phyloP scores from a whole-genome alignment of 2,888 invertebrate species.

The Agrotis segetum region DNA sequence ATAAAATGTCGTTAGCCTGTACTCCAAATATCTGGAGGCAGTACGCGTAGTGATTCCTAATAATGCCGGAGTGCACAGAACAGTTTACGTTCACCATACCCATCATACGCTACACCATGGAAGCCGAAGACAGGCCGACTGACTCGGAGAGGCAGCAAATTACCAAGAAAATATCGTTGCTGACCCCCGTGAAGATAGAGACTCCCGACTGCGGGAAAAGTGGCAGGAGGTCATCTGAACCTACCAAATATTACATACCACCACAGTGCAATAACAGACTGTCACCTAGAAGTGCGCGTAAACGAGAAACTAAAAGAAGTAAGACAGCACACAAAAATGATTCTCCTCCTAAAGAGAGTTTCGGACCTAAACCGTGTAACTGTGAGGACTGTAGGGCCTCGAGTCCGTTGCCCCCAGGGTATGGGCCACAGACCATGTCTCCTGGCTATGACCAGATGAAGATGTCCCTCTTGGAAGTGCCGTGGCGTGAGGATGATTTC shows the following conservation, averaged over 20 bases:
- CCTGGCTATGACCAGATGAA: constrained; percentile 96
- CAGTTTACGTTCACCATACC: constrained; percentile 86
- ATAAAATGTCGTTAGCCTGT: constrained; percentile 77
- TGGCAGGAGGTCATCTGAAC: constrained; percentile 84
- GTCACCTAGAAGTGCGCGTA: constrained; percentile 86
- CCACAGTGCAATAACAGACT: constrained; percentile 88
- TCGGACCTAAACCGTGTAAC: constrained; percentile 85
- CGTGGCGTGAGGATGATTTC: constrained; percentile 93
- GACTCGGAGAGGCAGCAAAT: constrained; percentile 79
- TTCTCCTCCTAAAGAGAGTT: constrained; percentile 75
- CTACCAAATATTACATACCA: constrained; percentile 85
- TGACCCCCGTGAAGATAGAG: constrained; percentile 87
- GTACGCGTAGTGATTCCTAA: constrained; percentile 76
- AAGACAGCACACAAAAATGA: constrained; percentile 78
- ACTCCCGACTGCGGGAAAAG: constrained; percentile 84
- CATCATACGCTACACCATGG: constrained; percentile 88
- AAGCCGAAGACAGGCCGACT: constrained; percentile 80
- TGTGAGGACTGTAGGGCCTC: constrained; percentile 89
- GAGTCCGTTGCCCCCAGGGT: constrained; percentile 88
- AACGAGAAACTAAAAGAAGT: constrained; percentile 81
- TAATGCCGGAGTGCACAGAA: constrained; percentile 89
- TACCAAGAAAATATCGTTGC: constrained; percentile 85
- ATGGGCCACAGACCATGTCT: constrained; percentile 86
- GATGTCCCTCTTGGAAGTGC: constrained; percentile 94
- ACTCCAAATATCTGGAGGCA: constrained; percentile 53